These are phyloP conservation scores for Rhaphigaster nebulosa DNA, from an alignment of 2,888 invertebrate genomes.

Conservation along the genomic window DNA sequence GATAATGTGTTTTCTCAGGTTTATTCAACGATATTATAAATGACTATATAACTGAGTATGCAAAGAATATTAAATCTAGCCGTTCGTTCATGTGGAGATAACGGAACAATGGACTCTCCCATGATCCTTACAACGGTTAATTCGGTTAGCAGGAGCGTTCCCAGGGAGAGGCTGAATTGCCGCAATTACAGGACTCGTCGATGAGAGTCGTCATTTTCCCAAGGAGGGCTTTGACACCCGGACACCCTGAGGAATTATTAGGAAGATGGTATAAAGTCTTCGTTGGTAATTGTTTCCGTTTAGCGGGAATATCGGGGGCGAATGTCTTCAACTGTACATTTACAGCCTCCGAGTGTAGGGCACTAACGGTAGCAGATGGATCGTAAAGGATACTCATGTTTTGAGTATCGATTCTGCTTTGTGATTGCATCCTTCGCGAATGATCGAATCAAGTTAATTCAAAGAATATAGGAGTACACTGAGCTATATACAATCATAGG, in stretches of 20 bases:
- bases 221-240: conserved; percentile 10
- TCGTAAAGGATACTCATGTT: background rate
- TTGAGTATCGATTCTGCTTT: background rate
- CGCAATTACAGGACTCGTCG: background rate
- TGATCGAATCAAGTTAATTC: no score
- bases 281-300: background rate
- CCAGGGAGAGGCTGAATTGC: background rate
- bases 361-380: background rate
- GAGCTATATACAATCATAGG: no score
- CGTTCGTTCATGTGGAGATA: background rate
- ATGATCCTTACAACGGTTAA: conserved; percentile 5
- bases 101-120: conserved; percentile 18
- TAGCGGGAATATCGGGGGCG: background rate
- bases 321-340: conserved; percentile 28
- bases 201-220: conserved; percentile 15
- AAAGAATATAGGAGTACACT: no score
- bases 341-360: background rate
- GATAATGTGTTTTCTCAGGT: background rate
- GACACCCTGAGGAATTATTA: background rate
- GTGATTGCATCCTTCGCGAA: background rate
- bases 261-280: background rate
- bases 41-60: conserved; percentile 9
- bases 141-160: conserved; percentile 4
- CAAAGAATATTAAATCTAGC: background rate
- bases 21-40: background rate